Evolutionary conservation across 2,113 vertebrate genomes (phyloP).

Genomic region (Lycaon pictus): DNA sequence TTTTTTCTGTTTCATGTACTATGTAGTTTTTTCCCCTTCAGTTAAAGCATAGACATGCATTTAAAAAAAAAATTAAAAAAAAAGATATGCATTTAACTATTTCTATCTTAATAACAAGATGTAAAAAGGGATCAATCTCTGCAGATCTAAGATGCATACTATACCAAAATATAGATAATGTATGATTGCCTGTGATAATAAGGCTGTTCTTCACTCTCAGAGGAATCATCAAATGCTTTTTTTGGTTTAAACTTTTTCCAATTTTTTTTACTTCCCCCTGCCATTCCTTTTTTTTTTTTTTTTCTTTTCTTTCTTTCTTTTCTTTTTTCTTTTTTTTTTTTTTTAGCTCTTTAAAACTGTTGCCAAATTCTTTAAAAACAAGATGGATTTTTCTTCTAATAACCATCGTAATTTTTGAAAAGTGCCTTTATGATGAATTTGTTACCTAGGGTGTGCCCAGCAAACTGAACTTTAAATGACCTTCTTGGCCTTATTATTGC

Average conservation of each 20-base stretch:
- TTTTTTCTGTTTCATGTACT: background rate
- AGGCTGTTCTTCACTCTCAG: background rate
- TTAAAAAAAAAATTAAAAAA: background rate
- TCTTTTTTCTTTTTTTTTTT: background rate
- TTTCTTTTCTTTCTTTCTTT: background rate
- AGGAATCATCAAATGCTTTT: slow-evolving; percentile 2
- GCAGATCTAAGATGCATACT: background rate
- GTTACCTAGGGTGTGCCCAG: background rate
- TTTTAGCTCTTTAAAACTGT: slow-evolving; percentile 10
- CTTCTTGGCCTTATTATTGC: slow-evolving; percentile 38
- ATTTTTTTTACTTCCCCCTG: slow-evolving; percentile 21
- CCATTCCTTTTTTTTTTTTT: background rate
- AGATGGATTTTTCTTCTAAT: slow-evolving; percentile 54
- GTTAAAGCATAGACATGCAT: background rate
- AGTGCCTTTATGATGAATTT: slow-evolving; percentile 38
- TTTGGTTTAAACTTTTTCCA: slow-evolving; percentile 13
- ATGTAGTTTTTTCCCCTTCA: background rate
- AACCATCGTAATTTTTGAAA: slow-evolving; percentile 52
- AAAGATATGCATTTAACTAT: background rate
- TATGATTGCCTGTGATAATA: background rate
- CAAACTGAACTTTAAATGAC: slow-evolving; percentile 60
- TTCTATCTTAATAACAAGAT: slow-evolving; percentile 2
- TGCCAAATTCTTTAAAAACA: slow-evolving; percentile 56
- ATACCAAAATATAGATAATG: background rate
- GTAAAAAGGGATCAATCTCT: background rate